phyloP scores from a whole-genome alignment of 2,113 vertebrate genomes.

The Piaya cayana region DNA sequence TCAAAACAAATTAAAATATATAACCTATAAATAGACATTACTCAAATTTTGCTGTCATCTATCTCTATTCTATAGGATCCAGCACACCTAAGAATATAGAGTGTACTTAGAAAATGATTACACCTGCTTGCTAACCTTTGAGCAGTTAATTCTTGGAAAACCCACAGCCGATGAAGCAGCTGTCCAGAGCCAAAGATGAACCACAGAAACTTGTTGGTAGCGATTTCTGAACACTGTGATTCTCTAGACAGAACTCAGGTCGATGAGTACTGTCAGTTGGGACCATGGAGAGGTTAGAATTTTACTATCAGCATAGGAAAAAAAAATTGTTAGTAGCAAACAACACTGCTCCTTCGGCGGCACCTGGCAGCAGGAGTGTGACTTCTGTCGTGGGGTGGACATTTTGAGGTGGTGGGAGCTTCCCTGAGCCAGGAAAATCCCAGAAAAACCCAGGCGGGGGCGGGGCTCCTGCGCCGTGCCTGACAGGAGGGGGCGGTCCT shows the following conservation, averaged over 20 bases:
- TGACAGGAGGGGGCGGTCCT: too few species aligned
- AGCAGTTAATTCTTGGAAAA: background rate
- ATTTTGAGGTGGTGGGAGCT: too few species aligned
- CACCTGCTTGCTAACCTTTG: background rate
- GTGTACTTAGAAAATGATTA: background rate
- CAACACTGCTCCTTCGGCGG: too few species aligned
- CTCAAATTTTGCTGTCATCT: background rate
- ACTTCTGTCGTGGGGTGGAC: too few species aligned
- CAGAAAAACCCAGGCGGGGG: too few species aligned
- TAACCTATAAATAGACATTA: background rate
- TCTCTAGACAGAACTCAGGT: background rate
- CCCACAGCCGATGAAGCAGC: background rate
- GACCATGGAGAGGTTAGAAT: background rate
- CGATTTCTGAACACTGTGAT: background rate
- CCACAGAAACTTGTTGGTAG: background rate
- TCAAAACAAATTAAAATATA: background rate
- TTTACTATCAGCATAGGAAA: background rate
- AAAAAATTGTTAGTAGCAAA: background rate
- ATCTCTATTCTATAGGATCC: background rate
- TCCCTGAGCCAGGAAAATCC: too few species aligned
- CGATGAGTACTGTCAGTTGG: background rate
- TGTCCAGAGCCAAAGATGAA: background rate
- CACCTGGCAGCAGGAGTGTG: too few species aligned
- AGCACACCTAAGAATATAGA: background rate
- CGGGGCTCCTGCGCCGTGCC: too few species aligned